A percentile compares a stretch with the other conserved stretches of the same genome.
phyloP scores from a whole-genome alignment of 1,140 invertebrate species.

The Delia radicum region DNA sequence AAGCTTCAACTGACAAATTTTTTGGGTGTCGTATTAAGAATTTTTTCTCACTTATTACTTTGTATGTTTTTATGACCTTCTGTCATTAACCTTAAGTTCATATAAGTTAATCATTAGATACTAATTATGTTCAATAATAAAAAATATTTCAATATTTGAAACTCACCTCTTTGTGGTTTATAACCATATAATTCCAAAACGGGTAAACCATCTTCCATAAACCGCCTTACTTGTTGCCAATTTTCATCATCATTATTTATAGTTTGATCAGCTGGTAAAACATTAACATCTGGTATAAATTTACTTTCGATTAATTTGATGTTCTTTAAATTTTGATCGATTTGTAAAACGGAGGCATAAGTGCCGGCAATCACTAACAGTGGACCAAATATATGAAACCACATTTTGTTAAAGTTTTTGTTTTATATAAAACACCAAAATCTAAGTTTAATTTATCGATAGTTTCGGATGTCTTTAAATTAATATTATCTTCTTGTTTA shows the following conservation, averaged over 20 bases:
- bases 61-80: too few relatives aligned
- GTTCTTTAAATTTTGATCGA: conserved; percentile 49
- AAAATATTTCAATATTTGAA: neutral
- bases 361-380: neutral
- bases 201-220: conserved; percentile 51
- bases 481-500: neutral
- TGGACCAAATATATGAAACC: neutral
- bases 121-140: too few relatives aligned
- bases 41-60: too few relatives aligned
- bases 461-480: neutral
- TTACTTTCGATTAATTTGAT: conserved; percentile 52
- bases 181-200: conserved; percentile 51
- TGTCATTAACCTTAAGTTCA: too few relatives aligned
- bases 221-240: conserved; percentile 50
- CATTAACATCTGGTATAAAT: conserved; percentile 47
- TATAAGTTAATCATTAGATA: too few relatives aligned
- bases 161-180: conserved; percentile 47
- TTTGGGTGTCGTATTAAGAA: too few relatives aligned
- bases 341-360: conserved; percentile 30
- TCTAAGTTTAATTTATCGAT: neutral
- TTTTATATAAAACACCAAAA: neutral
- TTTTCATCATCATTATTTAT: conserved; percentile 42
- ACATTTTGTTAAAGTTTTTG: conserved; percentile 23
- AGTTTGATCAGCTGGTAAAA: conserved; percentile 26
- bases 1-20: too few relatives aligned